Conservation (phyloP, 2,797 vertebrate species). For the Enteromius paludinosus region DNA sequence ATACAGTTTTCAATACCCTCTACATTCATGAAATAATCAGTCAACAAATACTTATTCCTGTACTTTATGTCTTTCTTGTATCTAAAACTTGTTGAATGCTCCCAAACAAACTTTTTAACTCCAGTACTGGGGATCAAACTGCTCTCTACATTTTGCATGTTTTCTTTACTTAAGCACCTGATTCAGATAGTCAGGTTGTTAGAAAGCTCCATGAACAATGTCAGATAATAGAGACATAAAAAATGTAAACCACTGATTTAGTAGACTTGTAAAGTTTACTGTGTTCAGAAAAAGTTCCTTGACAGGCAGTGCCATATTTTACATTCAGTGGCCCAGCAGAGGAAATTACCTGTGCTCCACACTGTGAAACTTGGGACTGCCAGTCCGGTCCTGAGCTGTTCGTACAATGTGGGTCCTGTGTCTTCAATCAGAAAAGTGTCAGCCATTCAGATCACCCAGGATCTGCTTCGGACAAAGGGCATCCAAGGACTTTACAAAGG, state of each 20-base stretch:
- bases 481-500: conserved; percentile 83
- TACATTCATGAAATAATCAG: neutral
- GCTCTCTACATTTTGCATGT: neutral
- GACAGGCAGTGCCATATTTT: neutral
- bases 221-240: neutral
- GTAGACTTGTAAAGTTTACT: neutral
- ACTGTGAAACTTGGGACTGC: conserved; percentile 76
- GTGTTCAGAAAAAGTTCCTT: neutral
- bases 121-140: neutral
- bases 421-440: conserved; percentile 73
- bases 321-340: conserved; percentile 80
- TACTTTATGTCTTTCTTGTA: neutral
- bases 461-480: conserved; percentile 82
- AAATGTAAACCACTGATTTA: neutral
- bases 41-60: neutral
- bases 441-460: conserved; percentile 80
- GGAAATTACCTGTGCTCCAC: conserved; percentile 68
- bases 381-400: conserved; percentile 76
- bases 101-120: neutral
- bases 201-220: neutral
- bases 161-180: neutral
- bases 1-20: neutral
- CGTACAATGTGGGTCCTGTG: conserved; percentile 74
- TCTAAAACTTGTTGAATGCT: neutral
- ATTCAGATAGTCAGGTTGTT: neutral